A percentile compares a stretch with the other conserved stretches of the same genome.
phyloP scores from a whole-genome alignment of 2,888 invertebrate genomes.

The Drosophila gaucha region DNA sequence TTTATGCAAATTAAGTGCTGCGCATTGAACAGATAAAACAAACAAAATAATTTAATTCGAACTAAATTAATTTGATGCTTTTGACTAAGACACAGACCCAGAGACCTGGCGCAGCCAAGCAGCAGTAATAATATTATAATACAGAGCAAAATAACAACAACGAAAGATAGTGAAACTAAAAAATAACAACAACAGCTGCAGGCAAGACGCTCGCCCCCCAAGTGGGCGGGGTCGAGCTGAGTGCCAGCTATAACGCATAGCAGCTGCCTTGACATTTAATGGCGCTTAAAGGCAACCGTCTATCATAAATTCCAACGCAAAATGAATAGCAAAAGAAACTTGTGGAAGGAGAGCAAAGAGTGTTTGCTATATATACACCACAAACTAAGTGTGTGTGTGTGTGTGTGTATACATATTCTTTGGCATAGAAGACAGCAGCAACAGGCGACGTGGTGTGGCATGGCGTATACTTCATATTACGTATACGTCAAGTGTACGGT shows the following conservation, averaged over 20 bases:
- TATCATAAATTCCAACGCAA: constrained; percentile 47
- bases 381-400: constrained; percentile 8
- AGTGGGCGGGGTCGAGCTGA: background rate
- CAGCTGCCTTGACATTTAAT: constrained; percentile 68
- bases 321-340: constrained; percentile 35
- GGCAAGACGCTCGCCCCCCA: constrained; percentile 36
- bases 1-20: constrained; percentile 14
- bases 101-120: constrained; percentile 58
- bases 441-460: constrained; percentile 35
- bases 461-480: constrained; percentile 20
- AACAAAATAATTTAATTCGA: background rate
- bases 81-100: constrained; percentile 25
- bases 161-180: constrained; percentile 31
- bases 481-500: constrained; percentile 20
- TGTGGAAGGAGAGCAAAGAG: background rate
- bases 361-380: background rate
- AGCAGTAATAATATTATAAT: constrained; percentile 59
- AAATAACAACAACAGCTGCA: constrained; percentile 49
- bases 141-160: constrained; percentile 33
- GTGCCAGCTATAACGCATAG: constrained; percentile 24
- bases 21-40: background rate
- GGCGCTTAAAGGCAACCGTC: constrained; percentile 43
- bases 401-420: constrained; percentile 23
- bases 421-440: constrained; percentile 18
- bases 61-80: constrained; percentile 33